A percentile compares a stretch with the other conserved stretches of the same genome.
Conservation (phyloP, 2,888 invertebrate genomes). For the Eulithis testata region DNA sequence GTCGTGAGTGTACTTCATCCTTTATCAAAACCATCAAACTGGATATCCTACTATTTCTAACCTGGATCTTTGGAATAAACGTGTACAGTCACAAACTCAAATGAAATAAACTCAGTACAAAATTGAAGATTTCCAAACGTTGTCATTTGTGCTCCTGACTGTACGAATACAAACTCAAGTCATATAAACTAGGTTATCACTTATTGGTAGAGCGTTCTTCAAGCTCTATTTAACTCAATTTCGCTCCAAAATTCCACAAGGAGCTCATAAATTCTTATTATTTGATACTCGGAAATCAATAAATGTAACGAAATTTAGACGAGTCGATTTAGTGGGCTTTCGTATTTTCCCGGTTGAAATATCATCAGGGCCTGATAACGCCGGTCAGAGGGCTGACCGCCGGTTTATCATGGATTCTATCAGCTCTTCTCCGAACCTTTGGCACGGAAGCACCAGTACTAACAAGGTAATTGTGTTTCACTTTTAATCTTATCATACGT, state of each 20-base stretch:
- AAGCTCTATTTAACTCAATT: slow-evolving; percentile 24
- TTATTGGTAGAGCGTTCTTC: background rate
- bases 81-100: no score
- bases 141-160: background rate
- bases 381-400: slow-evolving; percentile 53
- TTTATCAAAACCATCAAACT: no score
- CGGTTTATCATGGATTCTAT: slow-evolving; percentile 54
- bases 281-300: slow-evolving; percentile 39
- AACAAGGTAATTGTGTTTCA: slow-evolving; percentile 6
- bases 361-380: slow-evolving; percentile 49
- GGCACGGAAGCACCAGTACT: slow-evolving; percentile 15
- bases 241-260: slow-evolving; percentile 19
- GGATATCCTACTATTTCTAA: no score
- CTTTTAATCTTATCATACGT: slow-evolving; percentile 1
- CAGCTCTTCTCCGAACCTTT: slow-evolving; percentile 46
- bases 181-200: background rate
- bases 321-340: slow-evolving; percentile 39
- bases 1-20: no score
- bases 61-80: no score
- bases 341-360: slow-evolving; percentile 51
- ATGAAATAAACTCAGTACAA: background rate
- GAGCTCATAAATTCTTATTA: slow-evolving; percentile 16
- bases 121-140: background rate
- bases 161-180: background rate
- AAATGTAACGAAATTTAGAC: slow-evolving; percentile 39